Evolutionary conservation across 2,113 vertebrate species (phyloP).

Genomic region (Willisornis vidua): DNA sequence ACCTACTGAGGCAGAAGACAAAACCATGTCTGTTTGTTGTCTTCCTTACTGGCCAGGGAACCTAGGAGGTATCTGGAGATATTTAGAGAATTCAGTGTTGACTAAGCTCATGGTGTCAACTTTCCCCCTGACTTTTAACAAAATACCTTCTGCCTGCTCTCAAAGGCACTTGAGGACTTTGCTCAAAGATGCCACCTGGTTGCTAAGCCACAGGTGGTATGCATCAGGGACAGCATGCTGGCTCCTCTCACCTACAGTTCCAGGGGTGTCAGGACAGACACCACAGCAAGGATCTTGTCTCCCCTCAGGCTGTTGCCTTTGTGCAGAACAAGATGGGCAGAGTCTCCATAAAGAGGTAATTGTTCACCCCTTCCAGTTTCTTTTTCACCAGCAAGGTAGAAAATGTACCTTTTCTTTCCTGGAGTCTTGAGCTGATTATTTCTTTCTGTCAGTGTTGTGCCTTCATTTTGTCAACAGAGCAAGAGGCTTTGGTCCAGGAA

Average conservation of each 20-base stretch:
- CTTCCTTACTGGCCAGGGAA: not conserved
- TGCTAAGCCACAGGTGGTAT: not conserved
- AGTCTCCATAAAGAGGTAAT: not conserved
- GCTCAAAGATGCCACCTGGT: not conserved
- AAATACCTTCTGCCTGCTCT: not conserved
- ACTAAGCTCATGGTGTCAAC: not conserved
- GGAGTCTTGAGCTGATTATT: not conserved
- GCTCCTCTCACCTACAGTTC: not conserved
- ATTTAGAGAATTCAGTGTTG: not conserved
- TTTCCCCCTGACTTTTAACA: not conserved
- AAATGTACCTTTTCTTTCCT: not conserved
- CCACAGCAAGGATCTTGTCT: not conserved
- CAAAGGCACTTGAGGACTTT: not conserved
- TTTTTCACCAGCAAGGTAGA: not conserved
- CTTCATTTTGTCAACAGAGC: not conserved
- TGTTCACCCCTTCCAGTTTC: not conserved
- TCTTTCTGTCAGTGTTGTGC: not conserved
- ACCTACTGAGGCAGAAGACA: not conserved
- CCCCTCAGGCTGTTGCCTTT: not conserved
- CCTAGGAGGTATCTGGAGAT: not conserved
- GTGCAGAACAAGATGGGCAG: not conserved
- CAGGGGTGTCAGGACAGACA: not conserved
- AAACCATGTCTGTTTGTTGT: not conserved
- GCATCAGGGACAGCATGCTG: not conserved
- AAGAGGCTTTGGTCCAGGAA: not conserved